Evolutionary conservation across 92 coral and sea anemone genomes (phyloP).

Genomic region (Phenganax stokvisi): DNA sequence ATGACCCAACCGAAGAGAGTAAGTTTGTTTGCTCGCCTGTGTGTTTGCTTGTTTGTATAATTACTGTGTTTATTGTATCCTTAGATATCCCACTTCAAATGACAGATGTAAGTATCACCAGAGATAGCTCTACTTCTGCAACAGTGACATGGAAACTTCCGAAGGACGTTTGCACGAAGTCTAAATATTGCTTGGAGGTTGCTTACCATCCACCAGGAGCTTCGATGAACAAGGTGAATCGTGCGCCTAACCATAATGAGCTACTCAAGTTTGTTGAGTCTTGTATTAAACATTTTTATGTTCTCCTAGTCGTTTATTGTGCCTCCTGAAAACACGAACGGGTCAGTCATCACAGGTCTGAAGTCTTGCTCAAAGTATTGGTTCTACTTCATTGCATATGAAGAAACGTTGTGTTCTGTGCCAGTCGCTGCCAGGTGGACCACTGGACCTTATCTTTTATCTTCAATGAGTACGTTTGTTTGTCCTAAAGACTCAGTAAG

Average conservation of each 20-base stretch:
- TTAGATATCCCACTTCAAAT: conserved; percentile 14
- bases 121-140: neutral
- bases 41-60: neutral
- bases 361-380: conserved; percentile 12
- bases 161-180: neutral
- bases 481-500: too few species aligned
- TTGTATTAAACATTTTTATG: neutral
- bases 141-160: conserved; percentile 4
- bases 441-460: conserved; percentile 21
- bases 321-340: neutral
- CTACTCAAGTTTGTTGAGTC: neutral
- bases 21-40: neutral
- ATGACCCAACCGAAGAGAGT: conserved; percentile 11
- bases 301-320: conserved; percentile 2
- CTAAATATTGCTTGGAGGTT: conserved; percentile 12
- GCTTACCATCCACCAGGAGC: conserved; percentile 1
- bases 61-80: neutral
- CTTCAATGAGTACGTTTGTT: conserved; percentile 1
- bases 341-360: neutral
- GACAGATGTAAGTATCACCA: neutral
- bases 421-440: neutral
- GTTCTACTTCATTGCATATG: neutral
- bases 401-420: neutral
- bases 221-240: neutral
- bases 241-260: neutral